Conservation (phyloP, 2,797 vertebrate species). For the Hemibagrus guttatus region DNA sequence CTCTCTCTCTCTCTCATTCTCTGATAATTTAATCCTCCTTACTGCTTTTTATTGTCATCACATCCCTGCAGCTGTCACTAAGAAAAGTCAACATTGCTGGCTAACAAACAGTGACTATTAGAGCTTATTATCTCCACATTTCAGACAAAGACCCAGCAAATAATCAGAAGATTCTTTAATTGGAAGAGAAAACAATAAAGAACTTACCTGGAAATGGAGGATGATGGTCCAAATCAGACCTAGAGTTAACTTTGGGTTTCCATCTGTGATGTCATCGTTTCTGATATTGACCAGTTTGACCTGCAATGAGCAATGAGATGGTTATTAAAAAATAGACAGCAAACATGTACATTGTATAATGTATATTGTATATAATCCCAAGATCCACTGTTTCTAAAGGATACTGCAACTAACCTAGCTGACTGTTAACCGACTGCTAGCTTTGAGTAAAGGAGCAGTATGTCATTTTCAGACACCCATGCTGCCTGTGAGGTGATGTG, state of each 20-base stretch:
- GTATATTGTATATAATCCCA: background rate
- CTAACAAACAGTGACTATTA: conserved; percentile 9
- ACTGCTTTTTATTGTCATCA: conserved; percentile 4
- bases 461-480: background rate
- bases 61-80: conserved; percentile 15
- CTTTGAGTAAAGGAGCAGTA: background rate
- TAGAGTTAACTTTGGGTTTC: conserved; percentile 96
- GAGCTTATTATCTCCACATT: rapidly evolving
- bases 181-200: background rate
- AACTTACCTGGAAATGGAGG: conserved; percentile 95
- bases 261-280: conserved; percentile 97
- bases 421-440: background rate
- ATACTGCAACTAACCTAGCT: background rate
- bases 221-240: conserved; percentile 99
- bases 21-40: background rate
- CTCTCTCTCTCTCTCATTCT: conserved; percentile 5
- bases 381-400: background rate
- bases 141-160: background rate
- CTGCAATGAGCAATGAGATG: conserved; percentile 64
- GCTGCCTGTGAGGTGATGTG: background rate
- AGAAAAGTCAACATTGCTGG: background rate
- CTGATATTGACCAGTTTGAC: conserved; percentile 98
- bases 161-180: rapidly evolving
- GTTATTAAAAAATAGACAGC: background rate
- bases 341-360: background rate